A percentile compares a stretch with the other conserved stretches of the same genome.
Conservation (phyloP, 2,113 vertebrate genomes). For the Coturnix japonica region DNA sequence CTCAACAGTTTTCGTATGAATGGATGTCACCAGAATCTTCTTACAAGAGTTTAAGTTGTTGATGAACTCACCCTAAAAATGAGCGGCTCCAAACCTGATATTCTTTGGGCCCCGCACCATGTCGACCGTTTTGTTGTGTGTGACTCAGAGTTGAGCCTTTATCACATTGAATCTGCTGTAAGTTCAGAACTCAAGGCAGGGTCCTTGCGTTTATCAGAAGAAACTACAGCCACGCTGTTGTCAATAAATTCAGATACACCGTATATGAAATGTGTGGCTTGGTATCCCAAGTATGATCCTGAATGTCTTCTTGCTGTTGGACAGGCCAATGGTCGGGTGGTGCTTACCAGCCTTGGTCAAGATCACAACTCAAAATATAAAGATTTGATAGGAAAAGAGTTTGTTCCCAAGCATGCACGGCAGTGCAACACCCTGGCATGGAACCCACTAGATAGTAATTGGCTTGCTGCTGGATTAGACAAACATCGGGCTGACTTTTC, state of each 20-base stretch:
- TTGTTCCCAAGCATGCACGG: conserved; percentile 96
- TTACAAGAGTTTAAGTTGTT: background rate
- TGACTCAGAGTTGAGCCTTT: conserved; percentile 94
- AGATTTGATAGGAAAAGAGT: conserved; percentile 95
- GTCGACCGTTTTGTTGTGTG: conserved; percentile 96
- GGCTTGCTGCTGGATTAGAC: conserved; percentile 95
- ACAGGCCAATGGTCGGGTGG: conserved; percentile 96
- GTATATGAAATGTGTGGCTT: conserved; percentile 99
- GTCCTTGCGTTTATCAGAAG: conserved; percentile 88
- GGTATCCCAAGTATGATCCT: conserved; percentile 96
- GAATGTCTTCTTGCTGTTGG: conserved; percentile 96
- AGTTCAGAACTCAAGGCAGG: conserved; percentile 90
- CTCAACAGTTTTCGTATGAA: conserved; percentile 59
- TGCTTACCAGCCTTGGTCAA: conserved; percentile 95
- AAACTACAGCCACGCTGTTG: conserved; percentile 91
- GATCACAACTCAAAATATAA: conserved; percentile 95
- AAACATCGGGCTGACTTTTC: conserved; percentile 98
- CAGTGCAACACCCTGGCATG: conserved; percentile 97
- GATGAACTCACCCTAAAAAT: conserved; percentile 71
- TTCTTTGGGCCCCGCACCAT: conserved; percentile 97
- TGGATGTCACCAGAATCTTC: conserved; percentile 66
- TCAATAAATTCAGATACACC: conserved; percentile 97
- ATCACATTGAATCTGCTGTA: conserved; percentile 90
- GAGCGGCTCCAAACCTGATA: conserved; percentile 97
- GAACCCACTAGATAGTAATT: conserved; percentile 94